A percentile compares a stretch with the other conserved stretches of the same genome.
Conservation (phyloP, 2,113 vertebrate species). For the Tringa solitaria region DNA sequence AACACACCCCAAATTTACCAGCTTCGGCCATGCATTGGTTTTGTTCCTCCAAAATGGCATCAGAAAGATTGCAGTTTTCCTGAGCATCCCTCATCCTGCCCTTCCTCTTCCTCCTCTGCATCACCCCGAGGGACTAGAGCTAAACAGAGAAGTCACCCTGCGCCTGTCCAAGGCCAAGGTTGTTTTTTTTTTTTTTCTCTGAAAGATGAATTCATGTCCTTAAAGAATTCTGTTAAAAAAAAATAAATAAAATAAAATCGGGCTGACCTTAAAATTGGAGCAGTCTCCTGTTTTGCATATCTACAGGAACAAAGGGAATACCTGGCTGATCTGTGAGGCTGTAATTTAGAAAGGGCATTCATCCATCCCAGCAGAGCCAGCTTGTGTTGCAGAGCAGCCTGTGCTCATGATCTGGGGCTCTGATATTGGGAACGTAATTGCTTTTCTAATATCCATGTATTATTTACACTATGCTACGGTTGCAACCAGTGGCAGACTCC, state of each 20-base stretch:
- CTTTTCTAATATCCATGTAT: constrained; percentile 48
- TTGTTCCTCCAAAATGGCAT: neutral
- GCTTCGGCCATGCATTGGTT: neutral
- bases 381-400: neutral
- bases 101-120: neutral
- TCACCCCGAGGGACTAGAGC: neutral
- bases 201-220: neutral
- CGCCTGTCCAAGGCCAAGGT: neutral
- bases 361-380: neutral
- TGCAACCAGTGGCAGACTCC: neutral
- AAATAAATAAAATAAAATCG: neutral
- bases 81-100: rapidly evolving
- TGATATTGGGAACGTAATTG: neutral
- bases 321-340: neutral
- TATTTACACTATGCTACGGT: constrained; percentile 24
- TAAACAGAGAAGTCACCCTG: rapidly evolving
- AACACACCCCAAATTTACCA: neutral
- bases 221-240: neutral
- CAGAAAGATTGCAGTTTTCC: neutral
- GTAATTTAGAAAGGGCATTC: neutral
- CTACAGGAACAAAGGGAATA: neutral
- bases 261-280: neutral
- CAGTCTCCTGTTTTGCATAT: neutral
- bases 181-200: neutral
- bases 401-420: neutral